These are phyloP conservation scores for Schizothorax lantsangensis DNA, from an alignment of 2,797 vertebrate genomes.

Conservation along the genomic window DNA sequence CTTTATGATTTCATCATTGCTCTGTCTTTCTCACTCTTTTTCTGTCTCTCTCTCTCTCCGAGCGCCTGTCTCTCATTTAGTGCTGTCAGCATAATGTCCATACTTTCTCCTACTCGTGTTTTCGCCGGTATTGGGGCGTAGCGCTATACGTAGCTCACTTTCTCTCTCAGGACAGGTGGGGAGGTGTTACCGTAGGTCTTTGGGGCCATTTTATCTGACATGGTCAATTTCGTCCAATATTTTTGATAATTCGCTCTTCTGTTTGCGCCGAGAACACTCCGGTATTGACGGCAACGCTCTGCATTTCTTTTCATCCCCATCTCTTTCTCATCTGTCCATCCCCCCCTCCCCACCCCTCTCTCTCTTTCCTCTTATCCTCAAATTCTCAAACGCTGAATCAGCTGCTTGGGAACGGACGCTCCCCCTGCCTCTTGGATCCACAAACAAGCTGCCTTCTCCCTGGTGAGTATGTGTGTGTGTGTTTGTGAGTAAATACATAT, in stretches of 20 bases:
- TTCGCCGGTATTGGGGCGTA: slow-evolving; percentile 37
- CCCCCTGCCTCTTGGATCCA: slow-evolving; percentile 74
- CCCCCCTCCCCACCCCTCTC: slow-evolving; percentile 34
- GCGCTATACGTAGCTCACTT: slow-evolving; percentile 25
- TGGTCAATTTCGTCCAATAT: slow-evolving; percentile 52
- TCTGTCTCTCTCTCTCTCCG: slow-evolving; percentile 40
- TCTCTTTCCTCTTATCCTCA: slow-evolving; percentile 84
- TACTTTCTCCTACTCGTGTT: slow-evolving; percentile 60
- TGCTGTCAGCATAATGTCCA: slow-evolving; percentile 54
- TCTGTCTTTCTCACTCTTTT: slow-evolving; percentile 68
- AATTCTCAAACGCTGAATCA: slow-evolving; percentile 96
- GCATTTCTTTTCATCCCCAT: slow-evolving; percentile 59
- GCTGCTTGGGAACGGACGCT: slow-evolving; percentile 85
- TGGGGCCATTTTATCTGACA: not conserved
- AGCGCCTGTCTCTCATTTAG: slow-evolving; percentile 28
- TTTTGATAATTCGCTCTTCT: slow-evolving; percentile 49
- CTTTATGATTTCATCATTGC: slow-evolving; percentile 62
- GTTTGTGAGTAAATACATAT: slow-evolving; percentile 36
- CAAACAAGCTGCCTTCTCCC: slow-evolving; percentile 72
- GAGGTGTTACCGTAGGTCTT: slow-evolving; percentile 46
- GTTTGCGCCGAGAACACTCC: slow-evolving; percentile 45
- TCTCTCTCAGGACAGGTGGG: slow-evolving; percentile 64
- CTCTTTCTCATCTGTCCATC: slow-evolving; percentile 57
- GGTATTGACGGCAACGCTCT: slow-evolving; percentile 48
- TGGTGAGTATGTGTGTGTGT: slow-evolving; percentile 72